Percentiles rank a stretch among this genome's conserved stretches.
phyloP scores from a whole-genome alignment of 2,797 vertebrate genomes.

The Chaetophractus vellerosus region DNA sequence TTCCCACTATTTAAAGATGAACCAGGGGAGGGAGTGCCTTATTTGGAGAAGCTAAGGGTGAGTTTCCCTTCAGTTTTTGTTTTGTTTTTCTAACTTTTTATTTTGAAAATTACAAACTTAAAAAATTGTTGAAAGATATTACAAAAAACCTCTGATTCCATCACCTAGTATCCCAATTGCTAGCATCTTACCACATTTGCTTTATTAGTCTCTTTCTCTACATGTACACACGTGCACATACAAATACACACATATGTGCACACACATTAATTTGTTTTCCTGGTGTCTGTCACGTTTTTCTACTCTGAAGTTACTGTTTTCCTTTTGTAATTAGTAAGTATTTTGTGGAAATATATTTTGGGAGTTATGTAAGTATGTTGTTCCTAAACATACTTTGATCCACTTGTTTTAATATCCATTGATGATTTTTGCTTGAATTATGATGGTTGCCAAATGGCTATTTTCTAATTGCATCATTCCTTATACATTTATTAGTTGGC shows the following conservation, averaged over 20 bases:
- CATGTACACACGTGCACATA: neutral
- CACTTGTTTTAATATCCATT: neutral
- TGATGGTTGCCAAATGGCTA: neutral
- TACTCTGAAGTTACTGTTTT: neutral
- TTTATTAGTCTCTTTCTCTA: neutral
- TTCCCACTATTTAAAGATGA: neutral
- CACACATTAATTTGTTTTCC: neutral
- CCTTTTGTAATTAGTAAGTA: neutral
- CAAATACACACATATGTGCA: too few species aligned
- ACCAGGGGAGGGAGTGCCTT: neutral
- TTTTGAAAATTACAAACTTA: conserved; percentile 47
- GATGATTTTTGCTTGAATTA: neutral
- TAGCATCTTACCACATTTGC: neutral
- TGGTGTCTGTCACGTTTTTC: neutral
- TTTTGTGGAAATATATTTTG: conserved; percentile 50
- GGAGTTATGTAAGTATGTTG: neutral
- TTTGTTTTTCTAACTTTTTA: conserved; percentile 1
- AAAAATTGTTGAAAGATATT: neutral
- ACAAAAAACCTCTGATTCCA: neutral
- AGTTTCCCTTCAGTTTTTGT: conserved; percentile 26
- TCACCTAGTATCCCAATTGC: neutral
- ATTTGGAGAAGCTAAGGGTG: neutral
- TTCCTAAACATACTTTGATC: neutral
- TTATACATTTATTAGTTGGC: neutral
- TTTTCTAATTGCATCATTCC: neutral